These are phyloP conservation scores for Prietella phreatophila DNA, from an alignment of 2,113 vertebrate species.

Conservation along the genomic window DNA sequence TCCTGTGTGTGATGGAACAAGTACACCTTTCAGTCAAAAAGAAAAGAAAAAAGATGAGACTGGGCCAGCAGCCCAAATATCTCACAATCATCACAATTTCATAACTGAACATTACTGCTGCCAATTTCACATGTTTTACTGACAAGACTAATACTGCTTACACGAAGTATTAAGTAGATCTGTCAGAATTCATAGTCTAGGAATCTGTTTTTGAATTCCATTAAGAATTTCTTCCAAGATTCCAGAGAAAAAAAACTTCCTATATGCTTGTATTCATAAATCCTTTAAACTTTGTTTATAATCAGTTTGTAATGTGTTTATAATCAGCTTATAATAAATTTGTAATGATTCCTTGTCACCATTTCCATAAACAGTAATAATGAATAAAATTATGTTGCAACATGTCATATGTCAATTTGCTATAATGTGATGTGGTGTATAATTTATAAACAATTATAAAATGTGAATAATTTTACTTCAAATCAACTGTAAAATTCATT, in stretches of 20 bases:
- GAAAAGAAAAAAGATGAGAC: slow-evolving; percentile 21
- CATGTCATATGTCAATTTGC: not conserved
- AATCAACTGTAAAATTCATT: not conserved
- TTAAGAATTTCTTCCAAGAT: not conserved
- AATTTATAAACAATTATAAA: not conserved
- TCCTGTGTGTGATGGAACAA: slow-evolving; percentile 13
- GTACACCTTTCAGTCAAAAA: not conserved
- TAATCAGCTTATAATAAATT: no score
- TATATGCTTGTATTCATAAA: not conserved
- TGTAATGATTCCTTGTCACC: not conserved
- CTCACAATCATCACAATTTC: not conserved
- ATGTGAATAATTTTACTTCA: not conserved
- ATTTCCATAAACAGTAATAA: not conserved
- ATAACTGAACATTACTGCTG: slow-evolving; percentile 28
- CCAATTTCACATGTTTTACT: slow-evolving; percentile 25
- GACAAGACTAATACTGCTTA: not conserved
- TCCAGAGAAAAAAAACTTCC: not conserved
- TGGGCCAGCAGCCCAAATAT: slow-evolving; percentile 3
- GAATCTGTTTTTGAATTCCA: not conserved
- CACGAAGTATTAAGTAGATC: slow-evolving; percentile 1
- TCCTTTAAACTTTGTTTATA: not conserved
- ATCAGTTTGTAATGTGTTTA: no score
- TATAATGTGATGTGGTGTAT: not conserved
- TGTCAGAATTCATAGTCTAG: not conserved
- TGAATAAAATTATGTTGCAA: not conserved